Conservation (phyloP, 2,113 vertebrate species). For the Tricholaema leucomelas region DNA sequence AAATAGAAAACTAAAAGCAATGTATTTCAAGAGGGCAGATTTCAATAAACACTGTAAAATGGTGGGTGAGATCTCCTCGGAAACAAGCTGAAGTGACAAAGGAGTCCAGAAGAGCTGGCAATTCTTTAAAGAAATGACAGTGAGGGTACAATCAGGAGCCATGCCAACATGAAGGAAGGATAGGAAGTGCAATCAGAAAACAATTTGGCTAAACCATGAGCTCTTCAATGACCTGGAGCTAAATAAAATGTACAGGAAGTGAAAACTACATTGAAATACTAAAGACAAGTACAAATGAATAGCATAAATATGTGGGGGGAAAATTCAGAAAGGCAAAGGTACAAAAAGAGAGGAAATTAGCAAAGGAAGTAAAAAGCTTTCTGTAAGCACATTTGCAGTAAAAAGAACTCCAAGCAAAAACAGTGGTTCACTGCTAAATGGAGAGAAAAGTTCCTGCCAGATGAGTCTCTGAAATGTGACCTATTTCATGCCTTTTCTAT, state of each 20-base stretch:
- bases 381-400: conserved; percentile 41
- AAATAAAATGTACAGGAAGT: conserved; percentile 70
- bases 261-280: conserved; percentile 64
- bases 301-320: conserved; percentile 59
- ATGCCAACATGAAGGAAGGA: conserved; percentile 71
- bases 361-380: conserved; percentile 57
- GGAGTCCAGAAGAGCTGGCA: conserved; percentile 61
- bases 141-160: conserved; percentile 65
- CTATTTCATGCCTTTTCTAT: conserved; percentile 17
- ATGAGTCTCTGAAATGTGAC: conserved; percentile 20
- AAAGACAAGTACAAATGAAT: conserved; percentile 53
- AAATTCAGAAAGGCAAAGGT: conserved; percentile 50
- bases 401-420: conserved; percentile 38
- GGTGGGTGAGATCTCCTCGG: conserved; percentile 60
- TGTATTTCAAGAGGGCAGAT: conserved; percentile 24
- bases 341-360: conserved; percentile 70
- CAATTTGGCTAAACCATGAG: conserved; percentile 60
- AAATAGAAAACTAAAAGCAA: conserved; percentile 48
- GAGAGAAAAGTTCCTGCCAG: conserved; percentile 21
- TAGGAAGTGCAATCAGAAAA: conserved; percentile 72
- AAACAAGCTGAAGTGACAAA: conserved; percentile 69
- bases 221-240: conserved; percentile 66
- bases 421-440: background rate
- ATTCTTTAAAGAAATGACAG: conserved; percentile 74
- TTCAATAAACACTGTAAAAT: conserved; percentile 62